phyloP scores from a whole-genome alignment of 2,797 vertebrate species.

The Protonibea diacanthus region DNA sequence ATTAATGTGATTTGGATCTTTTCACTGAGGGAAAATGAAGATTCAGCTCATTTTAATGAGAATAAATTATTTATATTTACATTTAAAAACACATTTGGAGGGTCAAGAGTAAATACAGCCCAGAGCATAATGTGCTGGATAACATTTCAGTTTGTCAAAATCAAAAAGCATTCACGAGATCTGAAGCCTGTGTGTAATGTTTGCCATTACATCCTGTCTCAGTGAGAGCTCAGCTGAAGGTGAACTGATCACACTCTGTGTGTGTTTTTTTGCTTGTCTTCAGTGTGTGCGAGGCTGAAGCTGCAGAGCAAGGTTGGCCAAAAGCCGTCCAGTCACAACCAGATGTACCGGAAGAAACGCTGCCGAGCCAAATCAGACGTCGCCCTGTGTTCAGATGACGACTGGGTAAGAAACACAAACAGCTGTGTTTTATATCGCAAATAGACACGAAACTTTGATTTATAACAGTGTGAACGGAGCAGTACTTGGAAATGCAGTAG shows the following conservation, averaged over 20 bases:
- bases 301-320: conserved; percentile 33
- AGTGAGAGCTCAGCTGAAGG: neutral
- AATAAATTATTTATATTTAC: too few species aligned
- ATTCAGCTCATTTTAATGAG: too few species aligned
- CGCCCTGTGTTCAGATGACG: conserved; percentile 78
- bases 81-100: too few species aligned
- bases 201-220: conserved; percentile 5
- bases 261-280: conserved; percentile 7
- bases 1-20: neutral
- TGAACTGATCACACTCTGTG: neutral
- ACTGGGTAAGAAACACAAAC: conserved; percentile 72
- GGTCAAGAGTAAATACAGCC: too few species aligned
- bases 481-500: too few species aligned
- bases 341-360: neutral
- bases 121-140: too few species aligned
- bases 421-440: too few species aligned
- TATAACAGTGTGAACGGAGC: too few species aligned
- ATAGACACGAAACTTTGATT: too few species aligned
- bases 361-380: conserved; percentile 39
- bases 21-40: neutral
- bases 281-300: conserved; percentile 68
- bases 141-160: too few species aligned
- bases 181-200: too few species aligned
- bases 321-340: accelerated
- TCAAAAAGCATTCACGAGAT: too few species aligned